phyloP scores from a whole-genome alignment of 2,888 invertebrate species.

The Cristatella mucedo region DNA sequence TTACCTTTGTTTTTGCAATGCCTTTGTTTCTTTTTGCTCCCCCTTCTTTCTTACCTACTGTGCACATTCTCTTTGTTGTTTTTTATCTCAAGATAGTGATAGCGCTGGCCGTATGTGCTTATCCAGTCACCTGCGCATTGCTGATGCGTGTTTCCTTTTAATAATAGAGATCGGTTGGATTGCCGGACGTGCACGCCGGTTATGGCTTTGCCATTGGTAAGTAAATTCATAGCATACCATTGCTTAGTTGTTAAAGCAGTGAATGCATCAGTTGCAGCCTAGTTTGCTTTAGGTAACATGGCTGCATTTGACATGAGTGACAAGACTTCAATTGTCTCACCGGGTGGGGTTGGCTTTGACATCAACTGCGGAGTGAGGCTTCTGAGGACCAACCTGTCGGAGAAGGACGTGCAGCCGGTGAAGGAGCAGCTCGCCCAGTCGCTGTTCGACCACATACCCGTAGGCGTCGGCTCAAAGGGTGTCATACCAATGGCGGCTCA shows the following conservation, averaged over 20 bases:
- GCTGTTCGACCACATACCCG: constrained; percentile 96
- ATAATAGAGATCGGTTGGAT: constrained; percentile 68
- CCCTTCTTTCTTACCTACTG: no score
- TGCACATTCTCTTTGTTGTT: no score
- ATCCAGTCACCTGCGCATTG: no score
- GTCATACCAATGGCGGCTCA: constrained; percentile 93
- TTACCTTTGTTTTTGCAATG: no score
- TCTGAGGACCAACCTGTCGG: constrained; percentile 78
- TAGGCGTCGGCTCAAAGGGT: constrained; percentile 95
- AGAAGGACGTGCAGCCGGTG: constrained; percentile 77
- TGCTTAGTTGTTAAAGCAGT: background rate
- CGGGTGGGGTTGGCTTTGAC: constrained; percentile 94
- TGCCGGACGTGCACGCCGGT: constrained; percentile 93
- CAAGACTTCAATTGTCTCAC: constrained; percentile 80
- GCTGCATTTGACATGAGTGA: constrained; percentile 92
- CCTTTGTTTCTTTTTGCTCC: no score
- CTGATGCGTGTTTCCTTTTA: no score
- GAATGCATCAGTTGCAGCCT: constrained; percentile 4
- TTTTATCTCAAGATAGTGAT: no score
- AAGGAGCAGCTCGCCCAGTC: constrained; percentile 92
- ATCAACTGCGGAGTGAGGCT: constrained; percentile 95
- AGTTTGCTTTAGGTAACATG: constrained; percentile 61
- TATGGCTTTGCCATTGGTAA: constrained; percentile 96
- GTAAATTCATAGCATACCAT: constrained; percentile 8
- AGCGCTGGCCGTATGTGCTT: no score